phyloP scores from a whole-genome alignment of 1,140 invertebrate species.

The Probaryconus sp. region DNA sequence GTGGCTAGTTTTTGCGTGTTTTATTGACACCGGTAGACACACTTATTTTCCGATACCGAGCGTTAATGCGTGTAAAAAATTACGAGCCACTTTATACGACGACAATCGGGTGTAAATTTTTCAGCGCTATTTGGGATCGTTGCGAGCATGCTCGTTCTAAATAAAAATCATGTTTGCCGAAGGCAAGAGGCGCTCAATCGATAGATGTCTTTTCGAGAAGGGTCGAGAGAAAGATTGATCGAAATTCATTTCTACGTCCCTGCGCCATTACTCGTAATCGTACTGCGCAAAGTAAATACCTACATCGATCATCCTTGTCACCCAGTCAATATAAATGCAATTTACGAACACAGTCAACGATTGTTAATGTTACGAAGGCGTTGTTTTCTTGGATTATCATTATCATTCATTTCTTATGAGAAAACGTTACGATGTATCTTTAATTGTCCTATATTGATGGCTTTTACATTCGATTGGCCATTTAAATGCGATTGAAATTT shows the following conservation, averaged over 20 bases:
- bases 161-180: constrained; percentile 17
- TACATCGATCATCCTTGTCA: constrained; percentile 70
- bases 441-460: no score
- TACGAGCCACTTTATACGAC: constrained; percentile 3
- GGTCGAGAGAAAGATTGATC: constrained; percentile 64
- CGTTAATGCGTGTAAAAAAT: not conserved
- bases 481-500: no score
- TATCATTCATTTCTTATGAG: not conserved
- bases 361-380: constrained; percentile 1
- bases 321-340: constrained; percentile 59
- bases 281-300: constrained; percentile 58
- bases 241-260: constrained; percentile 62
- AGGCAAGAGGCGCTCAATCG: constrained; percentile 2
- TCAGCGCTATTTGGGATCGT: not conserved
- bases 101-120: constrained; percentile 17
- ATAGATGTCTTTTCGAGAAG: constrained; percentile 27
- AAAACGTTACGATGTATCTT: not conserved
- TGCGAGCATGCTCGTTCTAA: not conserved
- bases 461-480: no score
- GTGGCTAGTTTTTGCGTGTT: no score
- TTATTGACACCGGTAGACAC: not conserved
- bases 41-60: not conserved
- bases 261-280: constrained; percentile 63
- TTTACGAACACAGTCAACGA: constrained; percentile 30
- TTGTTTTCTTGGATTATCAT: not conserved